Percentiles rank a stretch among this genome's conserved stretches.
Evolutionary conservation across 2,113 vertebrate species (phyloP).

Genomic region (Illadopsis cleaveri): DNA sequence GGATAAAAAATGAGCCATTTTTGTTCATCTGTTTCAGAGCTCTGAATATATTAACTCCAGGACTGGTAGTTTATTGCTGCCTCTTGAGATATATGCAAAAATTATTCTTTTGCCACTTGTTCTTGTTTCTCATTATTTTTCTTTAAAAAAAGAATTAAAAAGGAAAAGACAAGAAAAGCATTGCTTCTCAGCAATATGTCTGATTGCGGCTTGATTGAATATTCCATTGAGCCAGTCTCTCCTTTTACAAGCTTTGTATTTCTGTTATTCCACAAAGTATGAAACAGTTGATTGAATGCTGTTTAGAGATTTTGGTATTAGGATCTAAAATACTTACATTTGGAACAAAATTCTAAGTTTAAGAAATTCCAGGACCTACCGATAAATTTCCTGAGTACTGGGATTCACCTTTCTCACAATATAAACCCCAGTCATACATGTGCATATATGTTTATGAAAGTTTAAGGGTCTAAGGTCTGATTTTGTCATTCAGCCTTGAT

Average conservation of each 20-base stretch:
- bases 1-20: not conserved
- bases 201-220: not conserved
- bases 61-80: not conserved
- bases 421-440: accelerated
- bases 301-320: not conserved
- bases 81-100: not conserved
- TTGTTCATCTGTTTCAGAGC: not conserved
- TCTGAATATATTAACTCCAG: not conserved
- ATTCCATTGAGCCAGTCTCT: not conserved
- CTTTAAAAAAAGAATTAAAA: not conserved
- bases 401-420: not conserved
- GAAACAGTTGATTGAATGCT: not conserved
- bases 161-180: not conserved
- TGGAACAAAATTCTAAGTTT: not conserved
- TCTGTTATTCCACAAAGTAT: not conserved
- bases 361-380: not conserved
- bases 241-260: not conserved
- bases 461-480: not conserved
- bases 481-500: not conserved
- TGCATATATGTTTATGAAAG: not conserved
- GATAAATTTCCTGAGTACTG: not conserved
- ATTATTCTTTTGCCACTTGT: not conserved
- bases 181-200: not conserved
- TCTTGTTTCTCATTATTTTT: not conserved
- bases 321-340: not conserved